Percentiles rank a stretch among this genome's conserved stretches.
These are phyloP conservation scores for Centrocercus urophasianus DNA, from an alignment of 2,113 vertebrate species.

Conservation along the genomic window DNA sequence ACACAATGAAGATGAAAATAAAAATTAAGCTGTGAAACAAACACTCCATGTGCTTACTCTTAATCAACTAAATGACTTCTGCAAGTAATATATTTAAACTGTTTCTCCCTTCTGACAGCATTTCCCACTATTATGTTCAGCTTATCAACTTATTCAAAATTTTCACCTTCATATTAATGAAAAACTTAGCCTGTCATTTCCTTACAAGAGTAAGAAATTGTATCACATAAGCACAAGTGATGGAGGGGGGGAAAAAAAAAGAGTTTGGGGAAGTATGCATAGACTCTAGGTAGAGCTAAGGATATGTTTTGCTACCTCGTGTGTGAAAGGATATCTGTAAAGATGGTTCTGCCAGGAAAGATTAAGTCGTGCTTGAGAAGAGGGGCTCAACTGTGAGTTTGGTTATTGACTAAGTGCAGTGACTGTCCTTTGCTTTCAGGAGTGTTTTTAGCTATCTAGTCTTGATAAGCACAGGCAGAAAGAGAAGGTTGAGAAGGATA, in stretches of 20 bases:
- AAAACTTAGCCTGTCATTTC: not conserved
- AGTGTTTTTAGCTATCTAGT: not conserved
- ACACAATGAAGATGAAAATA: not conserved
- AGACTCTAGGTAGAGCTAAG: not conserved
- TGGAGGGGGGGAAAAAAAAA: accelerated
- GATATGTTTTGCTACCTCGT: not conserved
- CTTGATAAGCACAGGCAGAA: not conserved
- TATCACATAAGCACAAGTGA: not conserved
- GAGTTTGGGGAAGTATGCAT: not conserved
- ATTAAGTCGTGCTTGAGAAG: not conserved
- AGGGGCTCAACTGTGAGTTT: not conserved
- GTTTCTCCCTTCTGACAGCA: not conserved
- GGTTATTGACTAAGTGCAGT: not conserved
- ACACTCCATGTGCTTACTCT: not conserved
- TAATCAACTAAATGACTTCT: not conserved
- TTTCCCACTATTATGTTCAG: not conserved
- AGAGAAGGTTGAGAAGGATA: not conserved
- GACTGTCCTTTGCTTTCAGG: not conserved
- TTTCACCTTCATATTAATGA: not conserved
- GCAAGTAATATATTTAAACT: not conserved
- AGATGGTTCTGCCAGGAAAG: conserved; percentile 30
- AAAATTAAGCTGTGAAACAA: not conserved
- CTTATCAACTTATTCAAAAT: not conserved
- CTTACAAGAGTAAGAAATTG: not conserved
- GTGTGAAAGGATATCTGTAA: conserved; percentile 26